These are phyloP conservation scores for Drosophila rufa DNA, from an alignment of 1,140 invertebrate species.

Conservation along the genomic window DNA sequence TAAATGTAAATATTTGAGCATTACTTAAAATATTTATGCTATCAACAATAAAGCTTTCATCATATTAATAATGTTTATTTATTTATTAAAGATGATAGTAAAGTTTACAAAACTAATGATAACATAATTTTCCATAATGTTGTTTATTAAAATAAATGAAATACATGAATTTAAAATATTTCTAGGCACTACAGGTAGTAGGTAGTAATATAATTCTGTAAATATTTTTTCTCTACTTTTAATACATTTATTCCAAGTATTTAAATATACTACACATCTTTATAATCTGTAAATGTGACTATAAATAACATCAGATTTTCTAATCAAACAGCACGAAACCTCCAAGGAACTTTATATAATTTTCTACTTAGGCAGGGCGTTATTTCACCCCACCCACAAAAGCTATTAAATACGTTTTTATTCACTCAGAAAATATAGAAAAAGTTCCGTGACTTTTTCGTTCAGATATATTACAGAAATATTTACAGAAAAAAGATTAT, in stretches of 20 bases:
- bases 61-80: too few species aligned
- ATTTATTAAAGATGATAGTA: too few species aligned
- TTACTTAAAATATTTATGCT: neutral
- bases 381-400: neutral
- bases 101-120: too few species aligned
- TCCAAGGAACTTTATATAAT: conserved; percentile 7
- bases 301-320: neutral
- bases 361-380: neutral
- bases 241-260: neutral
- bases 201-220: too few species aligned
- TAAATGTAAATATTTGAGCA: neutral
- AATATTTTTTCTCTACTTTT: neutral
- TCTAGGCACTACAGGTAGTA: too few species aligned
- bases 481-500: neutral
- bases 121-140: too few species aligned
- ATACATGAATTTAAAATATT: neutral
- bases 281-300: neutral
- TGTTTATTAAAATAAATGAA: neutral
- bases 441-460: neutral
- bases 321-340: neutral
- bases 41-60: neutral
- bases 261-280: neutral
- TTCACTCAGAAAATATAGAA: neutral
- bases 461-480: neutral
- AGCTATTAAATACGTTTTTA: neutral